A percentile compares a stretch with the other conserved stretches of the same genome.
Evolutionary conservation across 2,888 invertebrate species (phyloP).

Genomic region (Ptychoptera albimana): DNA sequence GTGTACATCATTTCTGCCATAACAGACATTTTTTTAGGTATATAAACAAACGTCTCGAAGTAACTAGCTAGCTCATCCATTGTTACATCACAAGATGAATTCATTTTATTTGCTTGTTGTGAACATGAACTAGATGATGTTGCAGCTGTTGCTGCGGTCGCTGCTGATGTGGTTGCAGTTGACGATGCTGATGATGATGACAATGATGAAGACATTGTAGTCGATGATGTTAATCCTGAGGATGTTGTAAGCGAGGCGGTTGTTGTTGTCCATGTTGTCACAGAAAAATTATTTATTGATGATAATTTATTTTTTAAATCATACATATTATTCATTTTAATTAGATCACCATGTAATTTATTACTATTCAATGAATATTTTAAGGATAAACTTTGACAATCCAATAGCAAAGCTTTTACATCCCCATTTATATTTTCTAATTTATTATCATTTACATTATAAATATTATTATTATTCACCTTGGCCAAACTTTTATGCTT

Average conservation of each 20-base stretch:
- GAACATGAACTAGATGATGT: slow-evolving; percentile 41
- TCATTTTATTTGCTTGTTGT: slow-evolving; percentile 51
- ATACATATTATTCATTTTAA: no score
- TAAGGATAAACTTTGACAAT: slow-evolving; percentile 1
- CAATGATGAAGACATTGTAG: background rate
- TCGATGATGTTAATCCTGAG: background rate
- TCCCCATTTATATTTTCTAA: background rate
- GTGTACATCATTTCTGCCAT: slow-evolving; percentile 99
- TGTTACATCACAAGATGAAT: slow-evolving; percentile 66
- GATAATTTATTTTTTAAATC: no score
- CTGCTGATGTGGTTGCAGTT: slow-evolving; percentile 7
- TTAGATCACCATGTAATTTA: no score
- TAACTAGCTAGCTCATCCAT: slow-evolving; percentile 91
- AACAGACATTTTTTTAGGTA: slow-evolving; percentile 93
- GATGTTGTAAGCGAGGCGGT: background rate
- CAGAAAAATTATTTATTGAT: background rate
- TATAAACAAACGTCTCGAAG: slow-evolving; percentile 88
- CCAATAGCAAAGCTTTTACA: no score
- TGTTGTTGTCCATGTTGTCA: background rate
- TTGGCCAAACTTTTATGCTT: slow-evolving; percentile 7
- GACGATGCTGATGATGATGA: slow-evolving; percentile 7
- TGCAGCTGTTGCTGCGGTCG: background rate
- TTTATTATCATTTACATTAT: background rate
- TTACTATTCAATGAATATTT: background rate
- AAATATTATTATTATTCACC: background rate